Conservation (phyloP, 2,888 invertebrate genomes). For the Lysandra bellargus region DNA sequence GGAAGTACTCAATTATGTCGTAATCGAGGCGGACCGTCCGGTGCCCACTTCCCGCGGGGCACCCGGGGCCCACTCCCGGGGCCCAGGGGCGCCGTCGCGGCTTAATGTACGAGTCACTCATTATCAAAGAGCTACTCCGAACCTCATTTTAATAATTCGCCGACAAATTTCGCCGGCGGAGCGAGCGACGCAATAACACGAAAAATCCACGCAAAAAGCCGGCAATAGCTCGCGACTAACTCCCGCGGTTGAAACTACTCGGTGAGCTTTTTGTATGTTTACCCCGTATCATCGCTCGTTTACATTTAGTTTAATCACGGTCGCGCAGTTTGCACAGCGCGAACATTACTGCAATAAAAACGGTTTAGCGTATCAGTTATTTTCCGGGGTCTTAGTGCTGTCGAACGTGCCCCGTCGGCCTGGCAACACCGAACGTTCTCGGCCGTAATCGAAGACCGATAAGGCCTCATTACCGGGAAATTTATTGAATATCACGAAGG, state of each 20-base stretch:
- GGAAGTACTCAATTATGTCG: constrained; percentile 71
- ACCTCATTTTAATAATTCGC: constrained; percentile 33
- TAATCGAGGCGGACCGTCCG: constrained; percentile 58
- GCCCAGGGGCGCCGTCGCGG: constrained; percentile 30
- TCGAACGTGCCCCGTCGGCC: not conserved
- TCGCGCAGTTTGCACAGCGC: not conserved
- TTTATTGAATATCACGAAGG: constrained; percentile 10
- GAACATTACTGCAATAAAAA: not conserved
- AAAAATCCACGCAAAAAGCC: constrained; percentile 10
- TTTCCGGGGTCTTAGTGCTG: not conserved
- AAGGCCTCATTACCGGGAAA: not conserved
- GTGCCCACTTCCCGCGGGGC: constrained; percentile 43
- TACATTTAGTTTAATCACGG: constrained; percentile 8
- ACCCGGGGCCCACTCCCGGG: constrained; percentile 36
- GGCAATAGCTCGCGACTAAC: not conserved
- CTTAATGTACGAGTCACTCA: constrained; percentile 33
- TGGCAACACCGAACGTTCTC: not conserved
- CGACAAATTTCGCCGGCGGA: constrained; percentile 30
- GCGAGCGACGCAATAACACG: constrained; percentile 7
- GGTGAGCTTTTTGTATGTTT: constrained; percentile 6
- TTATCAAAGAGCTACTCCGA: constrained; percentile 34
- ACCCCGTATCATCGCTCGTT: not conserved
- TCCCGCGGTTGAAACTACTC: constrained; percentile 8
- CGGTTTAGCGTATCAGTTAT: not conserved
- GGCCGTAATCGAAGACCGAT: not conserved